Evolutionary conservation across 2,888 invertebrate genomes (phyloP).

Genomic region (Acanthosoma haemorrhoidale): DNA sequence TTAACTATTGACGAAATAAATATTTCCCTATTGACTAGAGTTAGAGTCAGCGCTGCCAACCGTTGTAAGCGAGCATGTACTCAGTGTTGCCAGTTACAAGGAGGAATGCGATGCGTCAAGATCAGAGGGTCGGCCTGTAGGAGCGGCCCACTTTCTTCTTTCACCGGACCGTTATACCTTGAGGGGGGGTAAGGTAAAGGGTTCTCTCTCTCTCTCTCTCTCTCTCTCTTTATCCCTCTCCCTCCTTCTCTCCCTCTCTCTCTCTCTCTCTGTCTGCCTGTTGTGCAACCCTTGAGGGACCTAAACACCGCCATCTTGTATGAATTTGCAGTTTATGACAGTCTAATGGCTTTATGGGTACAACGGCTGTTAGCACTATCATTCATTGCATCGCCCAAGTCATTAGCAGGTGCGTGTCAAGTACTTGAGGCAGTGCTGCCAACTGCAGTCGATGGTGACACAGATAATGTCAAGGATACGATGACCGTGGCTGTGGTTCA

Average conservation of each 20-base stretch:
- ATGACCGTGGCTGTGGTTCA: too few relatives aligned
- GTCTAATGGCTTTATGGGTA: not conserved
- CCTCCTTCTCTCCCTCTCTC: too few relatives aligned
- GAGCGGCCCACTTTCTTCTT: constrained; percentile 30
- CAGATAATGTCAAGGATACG: too few relatives aligned
- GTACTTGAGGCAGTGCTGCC: too few relatives aligned
- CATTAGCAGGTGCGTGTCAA: not conserved
- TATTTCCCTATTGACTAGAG: too few relatives aligned
- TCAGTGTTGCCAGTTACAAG: not conserved
- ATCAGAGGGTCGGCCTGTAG: constrained; percentile 24
- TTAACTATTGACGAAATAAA: too few relatives aligned
- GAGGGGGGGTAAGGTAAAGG: not conserved
- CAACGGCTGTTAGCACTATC: too few relatives aligned
- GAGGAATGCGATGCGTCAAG: not conserved
- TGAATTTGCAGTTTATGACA: not conserved
- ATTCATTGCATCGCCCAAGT: not conserved
- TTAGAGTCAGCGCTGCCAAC: too few relatives aligned
- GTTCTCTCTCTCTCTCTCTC: not conserved
- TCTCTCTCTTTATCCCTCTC: too few relatives aligned
- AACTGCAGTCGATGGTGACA: too few relatives aligned
- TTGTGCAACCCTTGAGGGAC: constrained; percentile 4
- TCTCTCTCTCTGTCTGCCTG: too few relatives aligned
- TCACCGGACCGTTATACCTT: not conserved
- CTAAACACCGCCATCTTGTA: not conserved
- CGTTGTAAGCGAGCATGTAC: too few relatives aligned